Percentiles rank a stretch among this genome's conserved stretches.
These are phyloP conservation scores for Brachionus calyciflorus DNA, from an alignment of 1,140 invertebrate genomes.

Conservation along the genomic window DNA sequence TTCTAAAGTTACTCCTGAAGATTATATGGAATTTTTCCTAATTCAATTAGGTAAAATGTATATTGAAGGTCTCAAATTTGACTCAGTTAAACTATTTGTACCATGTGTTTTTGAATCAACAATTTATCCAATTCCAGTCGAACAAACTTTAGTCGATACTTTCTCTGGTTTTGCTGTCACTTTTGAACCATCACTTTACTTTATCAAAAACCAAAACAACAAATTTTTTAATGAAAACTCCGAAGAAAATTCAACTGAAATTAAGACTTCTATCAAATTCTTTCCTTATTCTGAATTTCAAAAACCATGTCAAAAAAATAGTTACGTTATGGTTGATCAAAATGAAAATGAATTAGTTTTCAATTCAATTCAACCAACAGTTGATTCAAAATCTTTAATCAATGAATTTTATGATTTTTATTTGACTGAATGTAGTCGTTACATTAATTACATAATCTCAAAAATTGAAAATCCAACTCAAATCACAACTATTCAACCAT, in stretches of 20 bases:
- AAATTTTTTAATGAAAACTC: not conserved
- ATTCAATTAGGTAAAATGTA: not conserved
- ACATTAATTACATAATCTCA: not conserved
- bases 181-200: not conserved
- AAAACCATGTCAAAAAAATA: not conserved
- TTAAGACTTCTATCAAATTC: not conserved
- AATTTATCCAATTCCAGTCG: not conserved
- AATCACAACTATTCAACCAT: not conserved
- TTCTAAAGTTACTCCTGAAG: not conserved
- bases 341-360: constrained; percentile 12
- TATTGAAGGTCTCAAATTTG: not conserved
- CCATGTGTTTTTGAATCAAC: not conserved
- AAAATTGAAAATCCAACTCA: not conserved
- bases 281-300: not conserved
- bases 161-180: not conserved
- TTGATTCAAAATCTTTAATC: not conserved
- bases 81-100: constrained; percentile 16
- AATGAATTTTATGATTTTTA: constrained; percentile 28
- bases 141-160: not conserved
- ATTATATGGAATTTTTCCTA: not conserved
- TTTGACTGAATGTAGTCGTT: constrained; percentile 7
- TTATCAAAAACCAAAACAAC: not conserved
- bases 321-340: constrained; percentile 19
- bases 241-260: not conserved
- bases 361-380: not conserved